Evolutionary conservation across 2,797 vertebrate species (phyloP).

Genomic region (Phrynocephalus forsythii): DNA sequence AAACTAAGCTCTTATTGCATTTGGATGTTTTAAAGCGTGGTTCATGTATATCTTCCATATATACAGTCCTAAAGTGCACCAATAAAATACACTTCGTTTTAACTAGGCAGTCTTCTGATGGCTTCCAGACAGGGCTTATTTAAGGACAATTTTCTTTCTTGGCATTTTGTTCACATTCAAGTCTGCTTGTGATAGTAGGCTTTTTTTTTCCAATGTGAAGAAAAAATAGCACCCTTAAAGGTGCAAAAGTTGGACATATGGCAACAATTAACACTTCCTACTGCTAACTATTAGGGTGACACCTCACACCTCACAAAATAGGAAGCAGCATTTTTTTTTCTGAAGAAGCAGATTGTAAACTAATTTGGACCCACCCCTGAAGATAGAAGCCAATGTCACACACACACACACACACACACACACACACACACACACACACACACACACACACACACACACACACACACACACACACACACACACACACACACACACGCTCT

Average conservation of each 20-base stretch:
- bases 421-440: too few relatives aligned
- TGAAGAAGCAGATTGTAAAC: constrained; percentile 33
- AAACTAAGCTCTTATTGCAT: not conserved
- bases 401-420: too few relatives aligned
- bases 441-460: too few relatives aligned
- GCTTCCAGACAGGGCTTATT: not conserved
- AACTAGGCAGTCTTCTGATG: constrained; percentile 18
- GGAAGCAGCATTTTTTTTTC: constrained; percentile 23
- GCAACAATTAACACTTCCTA: constrained; percentile 42
- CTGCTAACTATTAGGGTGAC: constrained; percentile 10
- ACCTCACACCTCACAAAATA: not conserved
- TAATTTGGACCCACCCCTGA: constrained; percentile 21
- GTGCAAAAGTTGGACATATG: constrained; percentile 16
- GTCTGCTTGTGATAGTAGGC: not conserved
- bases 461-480: too few relatives aligned
- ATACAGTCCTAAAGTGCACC: not conserved
- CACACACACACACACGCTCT: too few relatives aligned
- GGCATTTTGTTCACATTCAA: not conserved
- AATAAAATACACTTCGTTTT: constrained; percentile 18
- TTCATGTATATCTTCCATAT: not conserved
- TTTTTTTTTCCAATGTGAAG: constrained; percentile 15
- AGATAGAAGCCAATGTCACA: not conserved
- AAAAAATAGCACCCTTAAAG: constrained; percentile 18
- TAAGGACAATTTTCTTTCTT: not conserved
- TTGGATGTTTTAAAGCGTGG: not conserved